Evolutionary conservation across 2,888 invertebrate genomes (phyloP), one percentile per base, ranked within the genome.

Genomic region (Gymnocheta viridis): DNA sequence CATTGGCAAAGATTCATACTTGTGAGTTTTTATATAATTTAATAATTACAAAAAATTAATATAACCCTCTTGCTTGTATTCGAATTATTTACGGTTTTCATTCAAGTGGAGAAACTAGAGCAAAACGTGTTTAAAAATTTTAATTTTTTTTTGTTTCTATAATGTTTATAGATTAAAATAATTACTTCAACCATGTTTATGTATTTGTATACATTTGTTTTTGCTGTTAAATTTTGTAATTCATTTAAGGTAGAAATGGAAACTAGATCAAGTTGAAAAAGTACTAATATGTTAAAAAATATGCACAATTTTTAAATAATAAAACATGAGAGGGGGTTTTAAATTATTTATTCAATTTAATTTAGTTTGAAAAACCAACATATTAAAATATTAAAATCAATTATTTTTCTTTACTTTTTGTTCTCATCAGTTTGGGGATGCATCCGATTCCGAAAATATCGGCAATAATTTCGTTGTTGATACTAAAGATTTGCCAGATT

Each of bases 71-170:
- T 32, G 24, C 6, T 7, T 27, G 19, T 14, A 51, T 14, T 24
- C 19, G 9, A 27, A n/a, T 1, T 17, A 58, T 14, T 38, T 60
- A 10, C n/a, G 12, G 80, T 76, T 76, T 82, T 76, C 51, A 81
- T 73, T 38, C 77, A 81, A 81, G 73, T 81, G 49, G 77, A 81
- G 81, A 81, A 84, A 84, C 81, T 84, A 73, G 84, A 84, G 84
- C 74, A 84, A 84, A 84, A 84, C 81, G 72, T 83, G 83, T 76
- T 80, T 72, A 54, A 72, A 38, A 58, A 69, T 56, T 60, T 27
- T 60, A 60, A 66, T 66, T 38, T 17, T 29, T 51, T 49, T n/a
- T 38, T 27, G 1, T 74, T 27, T 19, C 22, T 69, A 51, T 54
- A 49, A 19, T 67, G 35, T 35, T n/a, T n/a, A n/a, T n/a, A n/a